Base-by-base conservation (phyloP, 2,797 vertebrate species). In the Serranus cabrilla region DNA sequence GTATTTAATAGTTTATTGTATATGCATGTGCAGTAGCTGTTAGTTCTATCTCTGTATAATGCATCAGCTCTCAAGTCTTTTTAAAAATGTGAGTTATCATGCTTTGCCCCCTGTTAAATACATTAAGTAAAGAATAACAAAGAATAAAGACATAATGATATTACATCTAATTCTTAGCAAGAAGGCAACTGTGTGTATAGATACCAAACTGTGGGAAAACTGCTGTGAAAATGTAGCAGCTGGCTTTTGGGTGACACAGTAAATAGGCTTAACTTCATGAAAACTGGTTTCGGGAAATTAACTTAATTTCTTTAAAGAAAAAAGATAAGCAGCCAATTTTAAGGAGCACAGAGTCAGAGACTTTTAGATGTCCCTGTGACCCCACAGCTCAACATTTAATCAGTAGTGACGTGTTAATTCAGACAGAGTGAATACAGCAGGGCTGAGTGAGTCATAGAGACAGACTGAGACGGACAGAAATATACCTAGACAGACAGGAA, bases 401-500 rank as follows among this genome's bases (percentile, higher is more conserved):
- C 43, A 52, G 5, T 14, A 43, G 20, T 59, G 49, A 71, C n/a
- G 49, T 23, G 40, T 60, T 61, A 39, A 25, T 68, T 83, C 55
- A 63, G 34, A 62, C 60, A 66, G 42, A 37, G 21, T 20, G 42
- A 76, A 42, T 39, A 61, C 57, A 70, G 60, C 60, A 50, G 31
- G 12, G 64, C 46, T 17, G 37, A 10, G 55, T 85, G 84, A 87
- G 83, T 86, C 76, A 87, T n/a, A 74, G 68, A 64, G 40, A 59
- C 57, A 76, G 20, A 78, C 21, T 2, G 17, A 80, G 57, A 78
- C 14, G 39, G 51, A 75, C 12, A 52, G 42, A 76, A 75, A 61
- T 75, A 57, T 14, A 67, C 78, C 61, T 27, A 66, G 70, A 73
- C 31, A 52, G 59, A 67, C 74, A 54, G 45, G 66, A 59, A 77